phyloP scores from a whole-genome alignment of 2,888 invertebrate species.

The Eupithecia abbreviata region DNA sequence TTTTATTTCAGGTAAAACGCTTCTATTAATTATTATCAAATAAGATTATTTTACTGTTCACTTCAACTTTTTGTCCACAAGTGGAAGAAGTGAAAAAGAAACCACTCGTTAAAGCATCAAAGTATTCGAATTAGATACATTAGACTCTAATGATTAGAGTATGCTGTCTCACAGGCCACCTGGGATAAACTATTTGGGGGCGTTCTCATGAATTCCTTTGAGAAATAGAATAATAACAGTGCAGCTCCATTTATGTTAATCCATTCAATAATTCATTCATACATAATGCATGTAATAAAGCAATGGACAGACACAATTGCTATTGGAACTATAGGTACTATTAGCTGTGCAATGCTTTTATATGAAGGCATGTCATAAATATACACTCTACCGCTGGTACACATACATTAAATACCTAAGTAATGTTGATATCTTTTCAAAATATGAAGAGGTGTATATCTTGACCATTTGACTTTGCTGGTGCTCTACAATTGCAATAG shows the following conservation, averaged over 20 bases:
- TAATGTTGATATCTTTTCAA: neutral
- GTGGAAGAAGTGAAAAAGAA: too few species aligned
- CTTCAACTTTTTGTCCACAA: too few species aligned
- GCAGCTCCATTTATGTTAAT: conserved; percentile 43
- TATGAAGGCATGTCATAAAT: conserved; percentile 20
- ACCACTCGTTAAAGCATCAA: too few species aligned
- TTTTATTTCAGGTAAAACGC: too few species aligned
- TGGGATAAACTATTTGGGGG: conserved; percentile 31
- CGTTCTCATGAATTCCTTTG: conserved; percentile 42
- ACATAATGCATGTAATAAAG: conserved; percentile 43
- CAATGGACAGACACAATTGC: conserved; percentile 35
- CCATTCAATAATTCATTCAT: conserved; percentile 42
- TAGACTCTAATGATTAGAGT: neutral
- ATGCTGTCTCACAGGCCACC: neutral
- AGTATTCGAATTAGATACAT: neutral
- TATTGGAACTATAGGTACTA: conserved; percentile 19
- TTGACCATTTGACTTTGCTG: neutral
- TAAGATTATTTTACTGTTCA: too few species aligned
- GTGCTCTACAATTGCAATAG: neutral
- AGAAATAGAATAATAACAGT: conserved; percentile 42
- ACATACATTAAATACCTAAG: neutral
- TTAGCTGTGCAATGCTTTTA: conserved; percentile 35
- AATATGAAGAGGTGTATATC: neutral
- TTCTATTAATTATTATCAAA: too few species aligned
- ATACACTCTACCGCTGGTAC: conserved; percentile 22